phyloP scores from a whole-genome alignment of 2,113 vertebrate species.

The Megaceryle torquata region DNA sequence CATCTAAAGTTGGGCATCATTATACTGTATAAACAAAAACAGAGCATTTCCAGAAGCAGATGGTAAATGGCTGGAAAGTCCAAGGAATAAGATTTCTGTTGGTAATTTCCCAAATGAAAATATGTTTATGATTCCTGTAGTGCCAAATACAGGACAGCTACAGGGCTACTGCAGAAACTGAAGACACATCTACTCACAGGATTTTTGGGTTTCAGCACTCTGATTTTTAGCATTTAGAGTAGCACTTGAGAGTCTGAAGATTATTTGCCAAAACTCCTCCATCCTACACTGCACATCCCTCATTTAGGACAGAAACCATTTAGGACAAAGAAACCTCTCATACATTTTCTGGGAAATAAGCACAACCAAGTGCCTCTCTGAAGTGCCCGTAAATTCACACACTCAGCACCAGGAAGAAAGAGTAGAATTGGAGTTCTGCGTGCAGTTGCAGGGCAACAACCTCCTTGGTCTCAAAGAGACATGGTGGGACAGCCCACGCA shows the following conservation, averaged over 20 bases:
- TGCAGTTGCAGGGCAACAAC: neutral
- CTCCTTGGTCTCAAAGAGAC: neutral
- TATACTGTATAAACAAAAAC: neutral
- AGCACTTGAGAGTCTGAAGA: neutral
- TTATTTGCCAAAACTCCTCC: neutral
- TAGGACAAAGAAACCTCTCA: neutral
- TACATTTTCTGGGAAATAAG: neutral
- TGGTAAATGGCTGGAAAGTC: constrained; percentile 8
- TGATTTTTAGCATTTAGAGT: neutral
- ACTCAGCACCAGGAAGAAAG: neutral
- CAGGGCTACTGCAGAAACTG: neutral
- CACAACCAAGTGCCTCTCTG: neutral
- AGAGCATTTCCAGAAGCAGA: constrained; percentile 4
- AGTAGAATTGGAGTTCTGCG: neutral
- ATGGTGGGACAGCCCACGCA: accelerated
- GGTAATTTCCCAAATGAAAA: neutral
- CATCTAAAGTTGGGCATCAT: neutral
- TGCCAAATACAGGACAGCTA: neutral
- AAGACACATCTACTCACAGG: neutral
- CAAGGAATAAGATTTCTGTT: constrained; percentile 19
- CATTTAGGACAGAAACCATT: neutral
- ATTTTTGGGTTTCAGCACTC: neutral
- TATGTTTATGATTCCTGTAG: neutral
- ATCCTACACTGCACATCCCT: neutral
- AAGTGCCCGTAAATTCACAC: accelerated